A percentile compares a stretch with the other conserved stretches of the same genome.
phyloP scores from a whole-genome alignment of 2,797 vertebrate species.

The Sylvia borin region DNA sequence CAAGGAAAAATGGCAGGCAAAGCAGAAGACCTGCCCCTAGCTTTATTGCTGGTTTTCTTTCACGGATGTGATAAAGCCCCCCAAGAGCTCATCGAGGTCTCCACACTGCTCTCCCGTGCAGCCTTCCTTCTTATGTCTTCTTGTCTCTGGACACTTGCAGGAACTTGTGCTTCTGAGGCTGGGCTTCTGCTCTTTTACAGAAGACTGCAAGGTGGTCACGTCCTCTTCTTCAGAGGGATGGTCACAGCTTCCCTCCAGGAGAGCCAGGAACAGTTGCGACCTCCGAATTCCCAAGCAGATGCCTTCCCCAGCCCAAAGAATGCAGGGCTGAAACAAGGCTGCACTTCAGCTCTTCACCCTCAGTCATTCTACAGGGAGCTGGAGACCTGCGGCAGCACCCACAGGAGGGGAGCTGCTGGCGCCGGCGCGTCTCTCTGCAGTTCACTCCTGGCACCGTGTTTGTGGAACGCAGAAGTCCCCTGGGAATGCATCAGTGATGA shows the following conservation, averaged over 20 bases:
- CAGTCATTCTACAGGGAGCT: not conserved
- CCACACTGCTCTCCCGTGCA: not conserved
- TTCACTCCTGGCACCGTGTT: not conserved
- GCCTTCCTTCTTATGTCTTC: not conserved
- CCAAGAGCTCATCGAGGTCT: not conserved
- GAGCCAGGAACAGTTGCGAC: not conserved
- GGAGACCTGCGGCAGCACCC: not conserved
- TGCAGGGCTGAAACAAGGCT: not conserved
- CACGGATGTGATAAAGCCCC: not conserved
- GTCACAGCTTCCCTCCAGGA: not conserved
- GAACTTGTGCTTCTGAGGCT: not conserved
- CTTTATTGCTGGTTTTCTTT: not conserved
- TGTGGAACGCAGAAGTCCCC: not conserved
- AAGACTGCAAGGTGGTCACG: not conserved
- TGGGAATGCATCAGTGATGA: not conserved
- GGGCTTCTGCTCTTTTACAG: not conserved
- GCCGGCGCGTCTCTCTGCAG: not conserved
- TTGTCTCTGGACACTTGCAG: rapidly evolving
- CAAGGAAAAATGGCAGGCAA: not conserved
- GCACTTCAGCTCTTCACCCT: not conserved
- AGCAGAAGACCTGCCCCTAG: not conserved
- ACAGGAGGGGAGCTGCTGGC: not conserved
- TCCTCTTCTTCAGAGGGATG: not conserved
- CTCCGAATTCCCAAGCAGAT: not conserved
- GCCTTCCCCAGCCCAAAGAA: not conserved